Base-by-base conservation (phyloP, 2,888 invertebrate genomes). In the Ethmia dodecea region DNA sequence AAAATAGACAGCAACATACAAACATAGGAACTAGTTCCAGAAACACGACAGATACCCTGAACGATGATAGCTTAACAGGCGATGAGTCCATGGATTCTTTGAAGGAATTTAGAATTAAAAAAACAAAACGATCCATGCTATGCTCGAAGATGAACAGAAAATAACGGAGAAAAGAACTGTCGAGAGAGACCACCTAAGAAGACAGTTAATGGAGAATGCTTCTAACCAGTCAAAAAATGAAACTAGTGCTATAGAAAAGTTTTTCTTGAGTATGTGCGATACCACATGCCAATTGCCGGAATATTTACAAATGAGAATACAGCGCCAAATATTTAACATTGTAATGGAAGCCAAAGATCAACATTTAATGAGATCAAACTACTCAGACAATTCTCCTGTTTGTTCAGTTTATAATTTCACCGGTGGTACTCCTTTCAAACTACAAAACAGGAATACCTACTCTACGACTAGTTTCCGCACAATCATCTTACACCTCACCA, bases 1-100 rank as follows among this genome's bases (percentile, higher is more conserved):
- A 13, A 29, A 29, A 29, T 29, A 29, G 16, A 29, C 14, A 13
- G 3, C 14, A 13, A 29, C 29, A 29, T 15, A 29, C 29, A 29
- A 29, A 29, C 29, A 10, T 29, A 29, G 14, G 5, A 29, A 29
- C 15, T 6, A 28, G 20, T 20, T 20, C 20, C 20, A 20, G 20
- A 20, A 20, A 25, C n/a, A 25, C 25, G 25, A 25, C 4, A 25
- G 25, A 6, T n/a, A 25, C 5, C 4, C 20, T 25, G 5, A 25
- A 3, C 6, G 5, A 18, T 18, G 6, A 18, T 18, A 5, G 5
- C 6, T 6, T 5, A 18, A 6, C 6, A 18, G 3, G 3, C 3
- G 6, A 18, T 6, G 18, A 18, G 6, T 18, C 18, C 6, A 18
- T 6, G 18, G 6, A 5, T 18, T 18, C 18, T 18, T 5, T 6